phyloP scores from a whole-genome alignment of 2,113 vertebrate species.

The Periophthalmus modestus region DNA sequence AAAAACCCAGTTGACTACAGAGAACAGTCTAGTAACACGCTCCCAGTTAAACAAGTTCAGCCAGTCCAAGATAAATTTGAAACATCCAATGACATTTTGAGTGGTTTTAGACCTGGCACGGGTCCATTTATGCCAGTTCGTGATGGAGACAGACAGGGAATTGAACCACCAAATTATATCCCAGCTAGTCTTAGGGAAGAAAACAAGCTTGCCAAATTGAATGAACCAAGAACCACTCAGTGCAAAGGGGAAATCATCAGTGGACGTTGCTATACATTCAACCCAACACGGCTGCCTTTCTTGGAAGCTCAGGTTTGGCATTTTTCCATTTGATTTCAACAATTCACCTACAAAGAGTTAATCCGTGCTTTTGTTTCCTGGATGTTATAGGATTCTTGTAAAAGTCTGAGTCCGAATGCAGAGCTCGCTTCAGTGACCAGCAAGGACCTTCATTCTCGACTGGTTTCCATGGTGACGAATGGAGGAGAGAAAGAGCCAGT shows the following conservation, averaged over 20 bases:
- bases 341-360: not conserved
- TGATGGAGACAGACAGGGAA: conserved; percentile 20
- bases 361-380: not conserved
- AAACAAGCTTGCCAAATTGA: conserved; percentile 16
- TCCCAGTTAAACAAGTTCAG: not conserved
- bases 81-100: not conserved
- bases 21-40: not conserved
- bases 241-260: conserved; percentile 65
- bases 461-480: conserved; percentile 67
- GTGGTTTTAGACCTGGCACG: conserved; percentile 24
- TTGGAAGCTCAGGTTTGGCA: conserved; percentile 70
- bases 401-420: conserved; percentile 42
- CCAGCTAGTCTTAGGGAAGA: conserved; percentile 16
- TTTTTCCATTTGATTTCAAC: not conserved
- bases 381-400: conserved; percentile 55
- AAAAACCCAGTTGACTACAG: not conserved
- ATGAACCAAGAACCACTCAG: conserved; percentile 12
- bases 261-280: conserved; percentile 69
- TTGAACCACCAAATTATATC: conserved; percentile 13
- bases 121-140: not conserved
- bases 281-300: conserved; percentile 59
- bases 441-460: conserved; percentile 55
- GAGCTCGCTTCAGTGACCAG: conserved; percentile 67
- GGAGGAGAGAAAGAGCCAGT: conserved; percentile 45
- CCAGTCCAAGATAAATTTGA: not conserved